Base-by-base conservation (phyloP, 1,140 invertebrate species). In the Conus ventricosus region DNA sequence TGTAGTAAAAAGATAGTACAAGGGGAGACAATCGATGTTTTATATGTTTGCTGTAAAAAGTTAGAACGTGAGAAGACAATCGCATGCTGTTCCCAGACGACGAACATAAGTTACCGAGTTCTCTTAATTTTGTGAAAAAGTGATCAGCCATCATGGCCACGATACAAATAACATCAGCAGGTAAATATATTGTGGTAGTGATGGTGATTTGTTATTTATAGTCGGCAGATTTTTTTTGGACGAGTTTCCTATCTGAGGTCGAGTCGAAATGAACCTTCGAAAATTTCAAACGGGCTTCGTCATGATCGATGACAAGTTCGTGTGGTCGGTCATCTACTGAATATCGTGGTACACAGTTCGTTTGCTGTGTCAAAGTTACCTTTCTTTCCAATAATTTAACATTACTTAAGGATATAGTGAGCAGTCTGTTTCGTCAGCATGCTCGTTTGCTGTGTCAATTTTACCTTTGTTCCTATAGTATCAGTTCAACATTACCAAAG, bases 101-200 rank as follows among this genome's bases (percentile, higher is more conserved):
- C 87, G 39, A 67, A 84, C 54, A 63, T 1, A 75, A 60, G 57
- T 15, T 15, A 53, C 55, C 60, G 23, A 23, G 13, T 6, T 54
- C n/a, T 10, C 3, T 23, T 20, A 51, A 63, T 5, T 54, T 88
- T 82, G 63, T 87, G 55, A 53, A 55, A 63, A 1, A 25, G 53
- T 80, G 4, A 57, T 25, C 76, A 51, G 60, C 67, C 17, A 88
- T 20, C 11, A 88, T 88, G 87, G 63, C 87, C 17, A 17, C 60
- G 83, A 63, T 80, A 75, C 85, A 87, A n/a, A 82, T 89, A 82
- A 89, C 88, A 7, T 89, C 88, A 27, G 88, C 88, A 82, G 88
- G 88, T 89, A 82, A 75, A 27, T 88, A 2, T 27, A 84, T 4
- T 15, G 5, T 67, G 27, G 4, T 57, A n/a, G n/a, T 20, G 20